Percentiles rank a stretch among this genome's conserved stretches.
Conservation (phyloP, 2,797 vertebrate genomes). For the Myiotriccus ornatus region DNA sequence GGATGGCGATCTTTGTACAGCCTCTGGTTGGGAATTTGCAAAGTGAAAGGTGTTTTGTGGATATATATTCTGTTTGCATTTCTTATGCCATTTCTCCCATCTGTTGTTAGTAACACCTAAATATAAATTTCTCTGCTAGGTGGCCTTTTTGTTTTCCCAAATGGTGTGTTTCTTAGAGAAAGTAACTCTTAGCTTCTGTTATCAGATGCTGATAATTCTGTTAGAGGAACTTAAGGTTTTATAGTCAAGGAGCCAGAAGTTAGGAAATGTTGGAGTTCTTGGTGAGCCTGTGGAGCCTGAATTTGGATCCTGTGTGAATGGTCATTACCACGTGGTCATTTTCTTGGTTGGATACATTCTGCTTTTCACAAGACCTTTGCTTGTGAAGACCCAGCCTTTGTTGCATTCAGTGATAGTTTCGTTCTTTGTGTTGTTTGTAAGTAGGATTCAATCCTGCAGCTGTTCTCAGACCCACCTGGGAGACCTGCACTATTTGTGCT, state of each 20-base stretch:
- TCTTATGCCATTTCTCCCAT: not conserved
- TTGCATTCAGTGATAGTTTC: not conserved
- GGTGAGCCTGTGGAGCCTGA: not conserved
- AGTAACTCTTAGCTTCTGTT: not conserved
- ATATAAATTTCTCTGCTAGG: not conserved
- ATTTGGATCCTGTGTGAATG: not conserved
- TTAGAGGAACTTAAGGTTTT: not conserved
- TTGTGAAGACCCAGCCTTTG: not conserved
- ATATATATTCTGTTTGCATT: not conserved
- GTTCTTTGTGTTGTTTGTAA: not conserved
- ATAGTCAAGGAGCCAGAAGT: not conserved
- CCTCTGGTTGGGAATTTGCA: not conserved
- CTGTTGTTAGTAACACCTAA: not conserved
- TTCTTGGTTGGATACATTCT: not conserved
- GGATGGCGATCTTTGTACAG: accelerated
- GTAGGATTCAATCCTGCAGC: not conserved
- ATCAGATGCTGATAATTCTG: not conserved
- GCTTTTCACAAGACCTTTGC: not conserved
- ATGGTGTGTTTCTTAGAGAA: not conserved
- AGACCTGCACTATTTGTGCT: not conserved
- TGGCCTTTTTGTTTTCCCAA: not conserved
- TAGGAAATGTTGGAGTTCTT: not conserved
- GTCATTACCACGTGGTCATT: accelerated
- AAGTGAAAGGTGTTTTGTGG: not conserved
- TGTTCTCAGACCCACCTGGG: not conserved